These are phyloP conservation scores for Tridacna gigas DNA, from an alignment of 2,888 invertebrate species.

Conservation along the genomic window DNA sequence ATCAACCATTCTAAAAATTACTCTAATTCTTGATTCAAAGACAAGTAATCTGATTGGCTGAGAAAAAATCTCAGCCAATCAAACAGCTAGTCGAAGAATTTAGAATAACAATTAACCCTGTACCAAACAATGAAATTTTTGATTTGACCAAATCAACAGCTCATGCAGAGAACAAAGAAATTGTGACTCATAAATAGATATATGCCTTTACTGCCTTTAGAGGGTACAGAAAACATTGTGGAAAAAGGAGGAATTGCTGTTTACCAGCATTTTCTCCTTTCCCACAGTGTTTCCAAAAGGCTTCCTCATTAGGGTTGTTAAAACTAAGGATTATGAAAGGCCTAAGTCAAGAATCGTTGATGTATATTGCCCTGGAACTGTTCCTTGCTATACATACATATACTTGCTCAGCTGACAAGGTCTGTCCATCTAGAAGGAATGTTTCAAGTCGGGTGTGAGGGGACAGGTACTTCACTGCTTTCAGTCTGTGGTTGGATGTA, in stretches of 20 bases:
- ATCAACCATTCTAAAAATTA: no score
- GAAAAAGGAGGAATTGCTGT: not conserved
- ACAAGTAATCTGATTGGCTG: no score
- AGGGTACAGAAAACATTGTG: not conserved
- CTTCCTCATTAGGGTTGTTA: not conserved
- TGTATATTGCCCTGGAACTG: not conserved
- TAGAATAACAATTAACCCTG: no score
- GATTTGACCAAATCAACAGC: no score
- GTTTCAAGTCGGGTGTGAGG: conserved; percentile 30
- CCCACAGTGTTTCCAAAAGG: not conserved
- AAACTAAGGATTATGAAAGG: not conserved
- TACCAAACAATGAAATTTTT: no score
- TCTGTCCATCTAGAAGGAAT: conserved; percentile 71
- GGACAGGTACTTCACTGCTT: conserved; percentile 66
- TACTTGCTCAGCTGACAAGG: conserved; percentile 68
- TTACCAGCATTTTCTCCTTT: not conserved
- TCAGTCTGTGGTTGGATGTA: conserved; percentile 67
- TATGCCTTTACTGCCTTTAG: no score
- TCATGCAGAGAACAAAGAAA: no score
- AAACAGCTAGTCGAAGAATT: no score
- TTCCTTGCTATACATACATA: not conserved
- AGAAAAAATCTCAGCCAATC: no score
- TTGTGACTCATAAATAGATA: no score
- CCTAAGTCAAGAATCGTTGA: not conserved
- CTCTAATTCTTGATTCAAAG: no score